Evolutionary conservation across 1,140 invertebrate genomes (phyloP).

Genomic region (Zaprionus tsacasi): DNA sequence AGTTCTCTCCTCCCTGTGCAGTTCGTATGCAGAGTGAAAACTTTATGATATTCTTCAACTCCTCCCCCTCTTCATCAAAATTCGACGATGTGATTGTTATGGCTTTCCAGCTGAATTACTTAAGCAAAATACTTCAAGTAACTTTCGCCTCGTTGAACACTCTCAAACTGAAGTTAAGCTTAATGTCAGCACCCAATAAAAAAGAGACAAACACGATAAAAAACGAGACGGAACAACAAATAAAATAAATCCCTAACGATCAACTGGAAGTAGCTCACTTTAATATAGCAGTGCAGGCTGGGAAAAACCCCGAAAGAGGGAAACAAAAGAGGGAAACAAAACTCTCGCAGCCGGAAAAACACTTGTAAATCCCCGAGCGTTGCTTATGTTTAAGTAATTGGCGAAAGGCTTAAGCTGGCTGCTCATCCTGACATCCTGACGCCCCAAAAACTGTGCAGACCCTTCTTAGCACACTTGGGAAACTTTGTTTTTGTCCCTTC

Average conservation of each 20-base stretch:
- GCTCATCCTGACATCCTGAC: conserved; percentile 15
- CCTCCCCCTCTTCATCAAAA: neutral
- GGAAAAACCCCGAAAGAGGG: conserved; percentile 5
- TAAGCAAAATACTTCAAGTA: conserved; percentile 12
- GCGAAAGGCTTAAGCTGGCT: conserved; percentile 68
- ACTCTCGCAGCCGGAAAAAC: conserved; percentile 48
- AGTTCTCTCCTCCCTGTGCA: too few relatives aligned
- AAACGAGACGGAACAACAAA: conserved; percentile 8
- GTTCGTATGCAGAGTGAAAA: neutral
- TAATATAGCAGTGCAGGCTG: conserved; percentile 30
- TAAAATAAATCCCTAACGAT: conserved; percentile 42
- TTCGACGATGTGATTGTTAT: neutral
- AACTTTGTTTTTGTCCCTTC: neutral
- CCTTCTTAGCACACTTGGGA: neutral
- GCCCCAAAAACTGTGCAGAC: conserved; percentile 2
- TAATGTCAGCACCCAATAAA: conserved; percentile 45
- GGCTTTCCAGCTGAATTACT: neutral
- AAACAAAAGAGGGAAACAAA: conserved; percentile 20
- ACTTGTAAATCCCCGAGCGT: conserved; percentile 70
- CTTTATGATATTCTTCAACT: neutral
- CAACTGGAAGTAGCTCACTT: conserved; percentile 47
- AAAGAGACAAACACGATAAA: conserved; percentile 2
- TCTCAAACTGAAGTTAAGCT: conserved; percentile 51
- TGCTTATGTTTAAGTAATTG: conserved; percentile 81
- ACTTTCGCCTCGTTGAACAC: conserved; percentile 16